Conservation (phyloP, 1,140 invertebrate genomes). For the Meloidogyne chitwoodi region DNA sequence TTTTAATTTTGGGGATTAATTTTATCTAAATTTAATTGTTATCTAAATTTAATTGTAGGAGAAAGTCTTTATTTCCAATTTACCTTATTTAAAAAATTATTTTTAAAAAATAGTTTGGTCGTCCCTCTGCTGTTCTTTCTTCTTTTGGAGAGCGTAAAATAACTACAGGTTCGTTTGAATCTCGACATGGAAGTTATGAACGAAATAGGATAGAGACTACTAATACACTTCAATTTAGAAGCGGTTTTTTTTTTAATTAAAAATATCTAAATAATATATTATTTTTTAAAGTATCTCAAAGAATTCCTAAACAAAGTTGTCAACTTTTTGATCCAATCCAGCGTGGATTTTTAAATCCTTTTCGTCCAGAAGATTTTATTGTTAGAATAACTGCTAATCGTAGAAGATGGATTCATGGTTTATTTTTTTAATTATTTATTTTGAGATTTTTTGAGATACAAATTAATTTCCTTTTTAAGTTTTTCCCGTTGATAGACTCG, state of each 20-base stretch:
- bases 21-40: too few species aligned
- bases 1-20: neutral
- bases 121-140: neutral
- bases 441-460: neutral
- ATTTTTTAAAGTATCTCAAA: conserved; percentile 14
- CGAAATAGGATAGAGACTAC: neutral
- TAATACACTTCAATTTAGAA: neutral
- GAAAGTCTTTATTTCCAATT: neutral
- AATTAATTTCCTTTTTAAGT: conserved; percentile 58
- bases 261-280: too few species aligned
- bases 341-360: conserved; percentile 15
- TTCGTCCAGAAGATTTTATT: conserved; percentile 74
- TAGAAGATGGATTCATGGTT: conserved; percentile 86
- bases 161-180: conserved; percentile 27
- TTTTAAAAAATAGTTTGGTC: conserved; percentile 18
- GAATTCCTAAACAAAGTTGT: conserved; percentile 17
- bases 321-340: conserved; percentile 15
- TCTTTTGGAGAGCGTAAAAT: conserved; percentile 17
- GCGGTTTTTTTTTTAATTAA: neutral
- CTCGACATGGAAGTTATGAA: conserved; percentile 6
- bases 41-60: too few species aligned
- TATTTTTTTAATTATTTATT: neutral
- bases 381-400: conserved; percentile 93
- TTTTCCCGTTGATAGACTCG: conserved; percentile 79
- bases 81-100: neutral